These are phyloP conservation scores for Phoxinus phoxinus DNA, from an alignment of 2,113 vertebrate genomes.

Conservation along the genomic window DNA sequence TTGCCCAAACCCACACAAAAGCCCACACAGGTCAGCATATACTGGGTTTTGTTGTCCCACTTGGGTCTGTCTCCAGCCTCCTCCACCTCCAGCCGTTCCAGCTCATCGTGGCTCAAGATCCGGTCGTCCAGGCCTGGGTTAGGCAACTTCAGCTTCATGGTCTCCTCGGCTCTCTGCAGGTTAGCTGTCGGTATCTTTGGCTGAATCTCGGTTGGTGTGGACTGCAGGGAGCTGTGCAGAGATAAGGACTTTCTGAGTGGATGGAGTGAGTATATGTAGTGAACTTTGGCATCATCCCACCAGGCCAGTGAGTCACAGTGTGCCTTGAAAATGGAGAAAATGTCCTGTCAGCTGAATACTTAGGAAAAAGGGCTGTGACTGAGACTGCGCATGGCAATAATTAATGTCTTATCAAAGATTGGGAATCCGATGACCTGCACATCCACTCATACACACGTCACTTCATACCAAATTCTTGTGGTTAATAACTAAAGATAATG, in stretches of 20 bases:
- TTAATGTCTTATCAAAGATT: slow-evolving; percentile 46
- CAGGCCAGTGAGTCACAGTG: slow-evolving; percentile 15
- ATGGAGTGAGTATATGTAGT: slow-evolving; percentile 43
- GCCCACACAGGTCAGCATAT: slow-evolving; percentile 90
- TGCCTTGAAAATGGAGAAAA: not conserved
- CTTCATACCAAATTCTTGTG: not conserved
- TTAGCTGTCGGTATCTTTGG: not conserved
- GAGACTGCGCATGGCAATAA: slow-evolving; percentile 47
- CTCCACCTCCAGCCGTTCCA: slow-evolving; percentile 82
- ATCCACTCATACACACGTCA: not conserved
- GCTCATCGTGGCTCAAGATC: slow-evolving; percentile 79
- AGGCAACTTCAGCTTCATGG: slow-evolving; percentile 79
- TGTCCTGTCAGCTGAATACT: slow-evolving; percentile 53
- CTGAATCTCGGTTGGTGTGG: not conserved
- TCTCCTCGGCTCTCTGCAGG: not conserved
- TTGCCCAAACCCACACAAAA: slow-evolving; percentile 92
- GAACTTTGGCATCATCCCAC: slow-evolving; percentile 47
- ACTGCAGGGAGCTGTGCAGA: not conserved
- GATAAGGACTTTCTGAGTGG: not conserved
- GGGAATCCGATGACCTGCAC: not conserved
- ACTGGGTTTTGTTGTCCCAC: slow-evolving; percentile 93
- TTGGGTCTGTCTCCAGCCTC: slow-evolving; percentile 83
- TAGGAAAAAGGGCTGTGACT: slow-evolving; percentile 15
- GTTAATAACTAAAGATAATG: slow-evolving; percentile 42
- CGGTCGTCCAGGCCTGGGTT: slow-evolving; percentile 85